These are phyloP conservation scores for Agonum fuliginosum DNA, from an alignment of 2,888 invertebrate genomes.

Conservation along the genomic window DNA sequence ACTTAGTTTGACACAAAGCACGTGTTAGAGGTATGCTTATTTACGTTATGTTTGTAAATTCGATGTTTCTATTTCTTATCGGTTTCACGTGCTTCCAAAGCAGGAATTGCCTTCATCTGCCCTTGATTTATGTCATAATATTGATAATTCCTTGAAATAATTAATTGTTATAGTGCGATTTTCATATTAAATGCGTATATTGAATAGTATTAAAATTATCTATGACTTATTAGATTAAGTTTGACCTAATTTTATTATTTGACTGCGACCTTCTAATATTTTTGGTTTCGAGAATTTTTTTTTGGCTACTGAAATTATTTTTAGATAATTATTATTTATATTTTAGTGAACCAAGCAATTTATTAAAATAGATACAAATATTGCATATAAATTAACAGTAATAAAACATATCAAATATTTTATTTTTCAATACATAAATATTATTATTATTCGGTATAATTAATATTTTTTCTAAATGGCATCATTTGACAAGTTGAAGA, in stretches of 20 bases:
- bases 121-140: slow-evolving; percentile 53
- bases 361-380: slow-evolving; percentile 21
- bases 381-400: background rate
- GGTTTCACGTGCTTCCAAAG: slow-evolving; percentile 29
- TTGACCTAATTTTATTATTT: slow-evolving; percentile 49
- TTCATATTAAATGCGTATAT: slow-evolving; percentile 39
- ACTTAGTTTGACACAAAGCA: background rate
- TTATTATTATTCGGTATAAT: too few relatives aligned
- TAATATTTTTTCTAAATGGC: too few relatives aligned
- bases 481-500: too few relatives aligned
- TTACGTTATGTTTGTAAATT: slow-evolving; percentile 9
- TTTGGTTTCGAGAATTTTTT: background rate
- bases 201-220: slow-evolving; percentile 34
- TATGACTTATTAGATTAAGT: slow-evolving; percentile 47
- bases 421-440: too few relatives aligned
- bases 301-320: slow-evolving; percentile 9
- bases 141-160: slow-evolving; percentile 14
- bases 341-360: background rate
- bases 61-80: slow-evolving; percentile 27
- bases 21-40: background rate
- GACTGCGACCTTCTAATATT: slow-evolving; percentile 18
- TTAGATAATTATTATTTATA: slow-evolving; percentile 22
- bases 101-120: slow-evolving; percentile 49
- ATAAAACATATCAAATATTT: too few relatives aligned
- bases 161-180: slow-evolving; percentile 8